A percentile compares a stretch with the other conserved stretches of the same genome.
These are phyloP conservation scores for Aptenodytes patagonicus DNA, from an alignment of 2,113 vertebrate genomes.

Conservation along the genomic window DNA sequence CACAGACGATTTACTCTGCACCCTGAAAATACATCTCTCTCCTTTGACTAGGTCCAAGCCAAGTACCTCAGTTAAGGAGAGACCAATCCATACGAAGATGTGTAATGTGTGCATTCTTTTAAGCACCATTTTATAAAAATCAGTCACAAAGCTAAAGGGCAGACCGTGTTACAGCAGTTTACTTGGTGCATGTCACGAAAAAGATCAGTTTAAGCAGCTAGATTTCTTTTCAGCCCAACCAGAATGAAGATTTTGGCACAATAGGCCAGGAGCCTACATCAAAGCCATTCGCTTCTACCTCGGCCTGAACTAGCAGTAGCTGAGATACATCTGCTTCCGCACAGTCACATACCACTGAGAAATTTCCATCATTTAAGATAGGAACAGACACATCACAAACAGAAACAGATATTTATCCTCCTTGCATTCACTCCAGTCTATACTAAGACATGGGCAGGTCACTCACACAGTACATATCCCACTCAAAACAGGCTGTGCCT, in stretches of 20 bases:
- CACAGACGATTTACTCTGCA: background rate
- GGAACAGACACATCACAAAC: background rate
- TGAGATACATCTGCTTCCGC: background rate
- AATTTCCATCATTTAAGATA: accelerated
- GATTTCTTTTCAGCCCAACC: background rate
- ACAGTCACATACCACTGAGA: background rate
- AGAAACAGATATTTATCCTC: background rate
- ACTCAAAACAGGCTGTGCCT: background rate
- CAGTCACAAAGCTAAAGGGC: background rate
- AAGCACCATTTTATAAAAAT: background rate
- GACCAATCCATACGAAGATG: accelerated
- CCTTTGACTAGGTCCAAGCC: background rate
- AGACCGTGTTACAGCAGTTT: background rate
- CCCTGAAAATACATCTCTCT: background rate
- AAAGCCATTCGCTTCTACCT: background rate
- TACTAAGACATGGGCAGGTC: background rate
- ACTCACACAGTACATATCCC: background rate
- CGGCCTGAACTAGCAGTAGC: background rate
- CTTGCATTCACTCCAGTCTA: background rate
- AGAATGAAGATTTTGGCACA: background rate
- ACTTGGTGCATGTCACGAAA: background rate
- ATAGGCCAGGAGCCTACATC: background rate
- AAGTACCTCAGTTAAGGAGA: background rate
- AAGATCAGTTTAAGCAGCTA: background rate
- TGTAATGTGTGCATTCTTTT: background rate